Evolutionary conservation across 35 echinoderm and acorn worm species (phyloP).

Genomic region (Patiria miniata): DNA sequence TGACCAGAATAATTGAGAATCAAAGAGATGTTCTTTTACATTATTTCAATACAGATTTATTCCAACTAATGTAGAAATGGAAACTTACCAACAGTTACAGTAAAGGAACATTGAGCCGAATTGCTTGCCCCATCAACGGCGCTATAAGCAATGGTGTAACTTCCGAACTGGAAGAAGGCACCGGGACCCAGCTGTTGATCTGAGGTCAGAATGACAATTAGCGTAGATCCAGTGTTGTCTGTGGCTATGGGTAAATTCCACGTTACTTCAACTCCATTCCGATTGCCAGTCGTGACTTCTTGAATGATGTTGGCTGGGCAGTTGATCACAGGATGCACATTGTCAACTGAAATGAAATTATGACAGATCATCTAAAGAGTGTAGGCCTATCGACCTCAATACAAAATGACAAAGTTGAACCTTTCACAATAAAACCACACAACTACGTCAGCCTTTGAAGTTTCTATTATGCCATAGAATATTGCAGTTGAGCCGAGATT

Average conservation of each 20-base stretch:
- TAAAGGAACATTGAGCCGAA: not conserved
- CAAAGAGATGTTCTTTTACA: no score
- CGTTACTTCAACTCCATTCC: not conserved
- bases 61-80: no score
- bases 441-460: no score
- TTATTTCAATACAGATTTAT: no score
- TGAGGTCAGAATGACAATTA: not conserved
- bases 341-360: not conserved
- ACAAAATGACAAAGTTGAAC: no score
- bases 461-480: no score
- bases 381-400: no score
- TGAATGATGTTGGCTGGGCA: not conserved
- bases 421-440: no score
- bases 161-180: not conserved
- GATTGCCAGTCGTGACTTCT: not conserved
- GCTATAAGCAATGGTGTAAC: not conserved
- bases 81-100: not conserved
- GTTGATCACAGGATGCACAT: not conserved
- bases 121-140: not conserved
- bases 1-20: no score
- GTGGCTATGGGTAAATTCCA: not conserved
- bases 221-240: not conserved
- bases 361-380: no score
- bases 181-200: not conserved
- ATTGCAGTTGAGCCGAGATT: no score